These are phyloP conservation scores for Helicoverpa assulta DNA, from an alignment of 2,888 invertebrate genomes.

Conservation along the genomic window DNA sequence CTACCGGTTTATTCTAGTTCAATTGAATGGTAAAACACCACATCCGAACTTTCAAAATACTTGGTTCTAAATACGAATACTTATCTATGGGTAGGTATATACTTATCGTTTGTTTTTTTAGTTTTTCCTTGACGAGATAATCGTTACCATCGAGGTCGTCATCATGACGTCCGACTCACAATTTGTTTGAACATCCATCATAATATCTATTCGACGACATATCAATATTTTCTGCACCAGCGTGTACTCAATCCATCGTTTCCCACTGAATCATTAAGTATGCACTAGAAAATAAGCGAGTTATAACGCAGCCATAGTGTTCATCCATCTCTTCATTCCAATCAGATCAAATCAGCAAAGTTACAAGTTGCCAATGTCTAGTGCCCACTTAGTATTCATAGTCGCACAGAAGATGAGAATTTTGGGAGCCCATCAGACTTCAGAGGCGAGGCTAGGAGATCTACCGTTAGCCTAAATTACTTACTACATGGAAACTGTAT, in stretches of 20 bases:
- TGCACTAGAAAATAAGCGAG: constrained; percentile 30
- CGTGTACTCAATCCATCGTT: constrained; percentile 20
- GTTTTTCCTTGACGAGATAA: constrained; percentile 42
- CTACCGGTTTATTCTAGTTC: constrained; percentile 37
- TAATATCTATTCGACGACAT: constrained; percentile 10
- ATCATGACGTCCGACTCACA: constrained; percentile 15
- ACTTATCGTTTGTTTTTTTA: not conserved
- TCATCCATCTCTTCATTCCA: constrained; percentile 48
- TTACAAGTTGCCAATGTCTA: constrained; percentile 43
- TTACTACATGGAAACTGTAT: constrained; percentile 19
- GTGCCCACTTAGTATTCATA: constrained; percentile 43
- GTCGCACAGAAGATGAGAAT: constrained; percentile 36
- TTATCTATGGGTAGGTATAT: not conserved
- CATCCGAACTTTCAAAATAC: constrained; percentile 2
- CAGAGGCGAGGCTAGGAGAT: constrained; percentile 20
- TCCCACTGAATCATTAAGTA: constrained; percentile 49
- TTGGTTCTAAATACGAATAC: not conserved
- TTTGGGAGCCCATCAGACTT: constrained; percentile 32
- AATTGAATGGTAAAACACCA: constrained; percentile 14
- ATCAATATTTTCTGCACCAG: constrained; percentile 8
- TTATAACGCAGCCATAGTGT: constrained; percentile 19
- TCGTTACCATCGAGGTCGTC: constrained; percentile 16
- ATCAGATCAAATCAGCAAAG: constrained; percentile 50
- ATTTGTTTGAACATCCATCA: constrained; percentile 16
- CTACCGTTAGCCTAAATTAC: constrained; percentile 35